Conservation (phyloP, 2,797 vertebrate genomes). For the Pogoniulus pusillus region DNA sequence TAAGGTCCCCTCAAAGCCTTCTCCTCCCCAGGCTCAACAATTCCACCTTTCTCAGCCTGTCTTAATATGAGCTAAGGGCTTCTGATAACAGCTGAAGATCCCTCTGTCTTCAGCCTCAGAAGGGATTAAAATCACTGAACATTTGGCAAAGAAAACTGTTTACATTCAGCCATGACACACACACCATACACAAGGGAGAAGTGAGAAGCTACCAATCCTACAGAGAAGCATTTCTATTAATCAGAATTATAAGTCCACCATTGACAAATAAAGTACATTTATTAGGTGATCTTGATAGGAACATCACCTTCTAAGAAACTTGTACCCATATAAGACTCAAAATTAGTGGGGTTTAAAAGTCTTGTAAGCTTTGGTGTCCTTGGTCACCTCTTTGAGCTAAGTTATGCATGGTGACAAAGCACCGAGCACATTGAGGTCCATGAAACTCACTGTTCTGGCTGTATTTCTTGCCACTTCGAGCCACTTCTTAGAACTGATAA, state of each 20-base stretch:
- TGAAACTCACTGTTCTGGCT: not conserved
- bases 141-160: not conserved
- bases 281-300: not conserved
- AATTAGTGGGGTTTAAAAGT: not conserved
- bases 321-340: not conserved
- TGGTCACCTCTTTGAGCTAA: not conserved
- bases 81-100: not conserved
- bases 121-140: not conserved
- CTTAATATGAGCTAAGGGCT: not conserved
- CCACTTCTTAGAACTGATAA: not conserved
- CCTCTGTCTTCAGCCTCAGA: not conserved
- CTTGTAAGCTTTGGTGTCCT: not conserved
- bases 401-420: not conserved
- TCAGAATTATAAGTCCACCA: not conserved
- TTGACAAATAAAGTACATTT: not conserved
- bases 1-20: not conserved
- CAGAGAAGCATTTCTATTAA: not conserved
- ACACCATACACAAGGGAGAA: too few relatives aligned
- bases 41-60: not conserved
- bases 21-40: not conserved
- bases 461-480: not conserved
- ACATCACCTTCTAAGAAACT: not conserved
- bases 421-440: not conserved
- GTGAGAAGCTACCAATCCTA: not conserved
- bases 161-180: not conserved